Evolutionary conservation across 2,797 vertebrate species (phyloP).

Genomic region (Syngnathus acus): DNA sequence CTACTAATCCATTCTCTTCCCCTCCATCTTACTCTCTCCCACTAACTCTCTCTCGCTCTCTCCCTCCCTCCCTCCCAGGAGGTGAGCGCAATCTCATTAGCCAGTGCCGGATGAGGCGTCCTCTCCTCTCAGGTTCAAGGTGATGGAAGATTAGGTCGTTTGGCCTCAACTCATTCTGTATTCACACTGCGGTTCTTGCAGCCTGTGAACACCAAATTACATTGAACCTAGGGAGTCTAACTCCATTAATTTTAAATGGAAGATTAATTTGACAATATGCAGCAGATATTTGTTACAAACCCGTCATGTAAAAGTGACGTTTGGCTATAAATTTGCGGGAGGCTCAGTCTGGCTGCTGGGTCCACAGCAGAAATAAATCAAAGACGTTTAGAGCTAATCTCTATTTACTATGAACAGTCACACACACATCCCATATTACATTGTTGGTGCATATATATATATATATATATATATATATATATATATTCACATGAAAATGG

Average conservation of each 20-base stretch:
- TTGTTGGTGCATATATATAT: not conserved
- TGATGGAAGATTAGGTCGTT: conserved; percentile 98
- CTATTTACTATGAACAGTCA: conserved; percentile 71
- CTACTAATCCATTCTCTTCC: conserved; percentile 50
- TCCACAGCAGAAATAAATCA: conserved; percentile 85
- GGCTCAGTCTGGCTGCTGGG: conserved; percentile 76
- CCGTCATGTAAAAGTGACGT: conserved; percentile 98
- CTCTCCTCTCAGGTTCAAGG: conserved; percentile 97
- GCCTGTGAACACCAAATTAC: conserved; percentile 98
- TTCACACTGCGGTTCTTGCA: conserved; percentile 81
- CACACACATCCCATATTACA: conserved; percentile 18
- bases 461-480: too few species aligned
- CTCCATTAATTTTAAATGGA: conserved; percentile 99
- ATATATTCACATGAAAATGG: not conserved
- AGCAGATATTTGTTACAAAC: conserved; percentile 99
- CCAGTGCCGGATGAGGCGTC: conserved; percentile 87
- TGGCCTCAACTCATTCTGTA: conserved; percentile 90
- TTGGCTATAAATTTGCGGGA: conserved; percentile 91
- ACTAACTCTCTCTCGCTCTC: conserved; percentile 26
- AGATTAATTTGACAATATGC: conserved; percentile 99
- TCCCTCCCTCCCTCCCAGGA: conserved; percentile 76
- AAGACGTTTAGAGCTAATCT: conserved; percentile 84
- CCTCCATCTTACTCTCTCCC: conserved; percentile 44
- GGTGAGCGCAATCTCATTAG: conserved; percentile 96
- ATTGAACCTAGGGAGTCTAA: conserved; percentile 99